Base-by-base conservation (phyloP, 2,888 invertebrate genomes). In the Brachynemurus nebulosus region DNA sequence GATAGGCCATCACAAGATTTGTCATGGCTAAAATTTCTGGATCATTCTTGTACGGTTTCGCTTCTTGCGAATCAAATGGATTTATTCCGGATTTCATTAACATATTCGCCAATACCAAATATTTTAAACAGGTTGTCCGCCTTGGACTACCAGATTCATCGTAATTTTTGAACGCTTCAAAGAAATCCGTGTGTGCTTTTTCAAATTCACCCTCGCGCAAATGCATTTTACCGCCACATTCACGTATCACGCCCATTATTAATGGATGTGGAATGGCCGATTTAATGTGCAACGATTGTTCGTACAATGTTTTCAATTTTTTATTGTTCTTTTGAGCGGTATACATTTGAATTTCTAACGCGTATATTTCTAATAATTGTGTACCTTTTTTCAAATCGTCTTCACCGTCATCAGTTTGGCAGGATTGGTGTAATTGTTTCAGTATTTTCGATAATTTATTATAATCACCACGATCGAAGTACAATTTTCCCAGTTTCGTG, bases 171-270 rank as follows among this genome's bases (percentile, higher is more conserved):
- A 97, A 97, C 2, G 97, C 96, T 65, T 98, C 97, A 65, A 98
- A 98, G 67, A 98, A 98, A 64, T 98, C 97, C 7, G 96, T 97
- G 65, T 98, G 97, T 1, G 98, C 97, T 62, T 93, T 89, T 62
- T 96, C 96, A 63, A 96, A 98, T 67, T 97, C 96, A 4, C 93
- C 95, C 69, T 98, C 97, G 17, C 97, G 77, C 37, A 98, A 70
- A 67, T 98, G 97, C 98, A 98, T 98, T 67, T 98, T 98, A 0
- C 98, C 98, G 4, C 97, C 98, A 65, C 97, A 98, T 68, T 98
- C 97, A 79, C 96, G 74, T 49, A 98, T 98, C 23, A 98, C 96
- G 11, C 97, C 97, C 96, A 98, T 96, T 55, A 98, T 98, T 21
- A 98, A 72, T 3, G 98, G 98, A 77, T 98, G 98, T n/a, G 98